Percentiles rank a stretch among this genome's conserved stretches.
Evolutionary conservation across 2,888 invertebrate species (phyloP).

Genomic region (Eulithis prunata): DNA sequence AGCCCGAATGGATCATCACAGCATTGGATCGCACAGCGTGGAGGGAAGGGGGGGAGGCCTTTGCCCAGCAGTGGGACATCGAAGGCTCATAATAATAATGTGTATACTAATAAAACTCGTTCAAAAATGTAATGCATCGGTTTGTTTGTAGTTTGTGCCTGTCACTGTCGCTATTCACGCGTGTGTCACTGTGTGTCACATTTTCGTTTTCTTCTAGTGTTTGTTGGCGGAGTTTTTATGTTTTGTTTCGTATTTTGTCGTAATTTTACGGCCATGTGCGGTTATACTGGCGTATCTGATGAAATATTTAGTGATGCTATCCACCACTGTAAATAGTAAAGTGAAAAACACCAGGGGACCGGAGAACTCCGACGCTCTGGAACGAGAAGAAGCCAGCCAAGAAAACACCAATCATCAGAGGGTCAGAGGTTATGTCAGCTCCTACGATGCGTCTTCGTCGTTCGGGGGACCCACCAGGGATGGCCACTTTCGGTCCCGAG

Average conservation of each 20-base stretch:
- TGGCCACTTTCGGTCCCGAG: conserved; percentile 71
- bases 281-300: conserved; percentile 60
- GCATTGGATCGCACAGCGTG: too few species aligned
- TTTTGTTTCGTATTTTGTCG: conserved; percentile 74
- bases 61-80: too few species aligned
- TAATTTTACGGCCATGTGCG: conserved; percentile 79
- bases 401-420: conserved; percentile 80
- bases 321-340: conserved; percentile 86
- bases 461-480: conserved; percentile 77
- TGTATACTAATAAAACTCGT: too few species aligned
- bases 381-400: conserved; percentile 73
- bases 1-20: too few species aligned
- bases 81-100: too few species aligned
- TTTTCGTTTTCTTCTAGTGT: conserved; percentile 47
- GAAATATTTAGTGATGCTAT: conserved; percentile 85
- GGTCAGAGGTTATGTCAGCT: conserved; percentile 82
- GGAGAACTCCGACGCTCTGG: conserved; percentile 78
- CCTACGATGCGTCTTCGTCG: conserved; percentile 74
- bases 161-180: conserved; percentile 1
- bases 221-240: conserved; percentile 64
- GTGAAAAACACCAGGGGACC: conserved; percentile 85
- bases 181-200: conserved; percentile 11
- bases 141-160: not conserved
- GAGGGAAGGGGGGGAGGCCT: too few species aligned
- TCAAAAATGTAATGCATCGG: too few species aligned